phyloP scores from a whole-genome alignment of 2,888 invertebrate genomes.

The Caradrina clavipalpis region DNA sequence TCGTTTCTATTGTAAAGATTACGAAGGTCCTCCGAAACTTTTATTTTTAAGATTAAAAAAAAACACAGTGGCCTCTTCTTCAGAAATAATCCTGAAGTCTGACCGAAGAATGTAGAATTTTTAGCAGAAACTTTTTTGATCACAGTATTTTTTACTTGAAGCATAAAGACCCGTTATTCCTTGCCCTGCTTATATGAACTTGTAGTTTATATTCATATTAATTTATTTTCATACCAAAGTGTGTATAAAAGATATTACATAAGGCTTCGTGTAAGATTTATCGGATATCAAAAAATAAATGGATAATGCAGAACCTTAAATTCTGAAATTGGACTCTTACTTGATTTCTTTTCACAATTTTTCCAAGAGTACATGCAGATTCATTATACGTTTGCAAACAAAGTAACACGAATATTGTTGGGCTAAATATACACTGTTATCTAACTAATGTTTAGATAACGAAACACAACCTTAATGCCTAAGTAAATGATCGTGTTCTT shows the following conservation, averaged over 20 bases:
- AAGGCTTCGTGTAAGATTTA: no score
- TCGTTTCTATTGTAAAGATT: no score
- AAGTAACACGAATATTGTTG: constrained; percentile 24
- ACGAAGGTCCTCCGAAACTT: neutral
- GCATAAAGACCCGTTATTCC: no score
- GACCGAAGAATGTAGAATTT: no score
- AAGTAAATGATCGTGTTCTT: constrained; percentile 35
- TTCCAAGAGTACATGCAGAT: constrained; percentile 32
- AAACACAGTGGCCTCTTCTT: neutral
- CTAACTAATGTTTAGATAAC: constrained; percentile 31
- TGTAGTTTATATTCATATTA: no score
- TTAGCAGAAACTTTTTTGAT: no score
- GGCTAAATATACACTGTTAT: constrained; percentile 42
- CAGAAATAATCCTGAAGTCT: neutral
- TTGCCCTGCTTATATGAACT: no score
- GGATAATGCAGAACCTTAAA: neutral
- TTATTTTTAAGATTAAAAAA: neutral
- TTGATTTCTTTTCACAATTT: constrained; percentile 15
- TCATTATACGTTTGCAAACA: constrained; percentile 32
- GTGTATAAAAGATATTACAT: no score
- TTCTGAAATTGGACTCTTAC: neutral
- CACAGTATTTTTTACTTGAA: no score
- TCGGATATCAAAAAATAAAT: neutral
- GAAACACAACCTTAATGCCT: constrained; percentile 38
- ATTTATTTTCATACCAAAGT: no score